These are phyloP conservation scores for Diplosoma virens DNA, from an alignment of 23 tunicate genomes.

Conservation along the genomic window DNA sequence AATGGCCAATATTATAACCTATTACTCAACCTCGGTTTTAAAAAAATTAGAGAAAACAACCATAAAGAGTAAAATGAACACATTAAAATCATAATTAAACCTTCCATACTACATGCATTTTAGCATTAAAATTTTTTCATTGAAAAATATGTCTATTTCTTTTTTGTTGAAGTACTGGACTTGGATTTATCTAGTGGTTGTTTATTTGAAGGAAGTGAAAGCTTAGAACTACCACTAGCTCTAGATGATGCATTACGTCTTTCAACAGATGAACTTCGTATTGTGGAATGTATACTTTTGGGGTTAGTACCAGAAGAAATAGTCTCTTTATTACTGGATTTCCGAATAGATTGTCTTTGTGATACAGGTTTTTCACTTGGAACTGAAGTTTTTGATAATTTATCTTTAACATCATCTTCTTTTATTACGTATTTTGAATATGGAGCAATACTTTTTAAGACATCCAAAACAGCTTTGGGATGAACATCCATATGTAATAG, in stretches of 20 bases:
- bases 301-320: not conserved
- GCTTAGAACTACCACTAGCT: not conserved
- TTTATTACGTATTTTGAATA: constrained; percentile 41
- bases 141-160: no score
- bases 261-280: not conserved
- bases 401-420: not conserved
- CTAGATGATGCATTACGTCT: not conserved
- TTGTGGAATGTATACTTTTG: not conserved
- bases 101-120: no score
- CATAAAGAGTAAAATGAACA: no score
- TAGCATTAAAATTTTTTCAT: no score
- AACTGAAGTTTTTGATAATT: not conserved
- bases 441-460: constrained; percentile 37
- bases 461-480: constrained; percentile 70
- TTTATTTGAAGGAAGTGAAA: not conserved
- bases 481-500: constrained; percentile 67
- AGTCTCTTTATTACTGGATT: not conserved
- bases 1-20: no score
- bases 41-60: no score
- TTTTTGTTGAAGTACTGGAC: not conserved
- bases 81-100: no score
- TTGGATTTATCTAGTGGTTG: not conserved
- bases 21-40: no score
- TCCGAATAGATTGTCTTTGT: not conserved
- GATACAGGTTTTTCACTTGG: not conserved